phyloP scores from a whole-genome alignment of 2,113 vertebrate species.

The Ceyx melanurus region DNA sequence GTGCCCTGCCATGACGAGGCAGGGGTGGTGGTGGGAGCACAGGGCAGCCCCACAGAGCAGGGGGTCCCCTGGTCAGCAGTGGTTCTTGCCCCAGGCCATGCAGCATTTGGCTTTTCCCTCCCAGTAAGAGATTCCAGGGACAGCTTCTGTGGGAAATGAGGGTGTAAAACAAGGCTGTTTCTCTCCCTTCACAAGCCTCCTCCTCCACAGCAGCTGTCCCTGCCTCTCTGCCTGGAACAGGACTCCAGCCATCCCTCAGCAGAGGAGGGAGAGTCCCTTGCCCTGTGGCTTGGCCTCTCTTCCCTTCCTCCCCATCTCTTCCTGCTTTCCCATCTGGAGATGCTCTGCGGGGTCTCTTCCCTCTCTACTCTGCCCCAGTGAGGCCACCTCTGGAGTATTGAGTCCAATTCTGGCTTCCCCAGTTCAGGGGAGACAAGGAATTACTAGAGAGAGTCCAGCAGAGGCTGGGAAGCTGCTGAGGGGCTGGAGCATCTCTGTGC shows the following conservation, averaged over 20 bases:
- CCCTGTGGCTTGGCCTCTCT: not conserved
- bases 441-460: too few species aligned
- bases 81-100: not conserved
- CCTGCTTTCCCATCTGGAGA: not conserved
- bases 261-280: not conserved
- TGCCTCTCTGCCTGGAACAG: not conserved
- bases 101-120: not conserved
- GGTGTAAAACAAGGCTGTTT: not conserved
- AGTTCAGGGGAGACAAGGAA: too few species aligned
- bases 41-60: not conserved
- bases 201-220: constrained; percentile 43
- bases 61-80: not conserved
- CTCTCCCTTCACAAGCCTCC: not conserved
- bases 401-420: too few species aligned
- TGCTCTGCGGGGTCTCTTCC: accelerated
- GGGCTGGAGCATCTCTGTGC: too few species aligned
- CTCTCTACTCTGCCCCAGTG: too few species aligned
- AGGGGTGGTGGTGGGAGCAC: not conserved
- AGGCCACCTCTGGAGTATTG: too few species aligned
- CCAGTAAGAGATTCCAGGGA: not conserved
- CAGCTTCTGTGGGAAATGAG: constrained; percentile 1
- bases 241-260: not conserved
- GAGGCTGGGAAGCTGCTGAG: too few species aligned
- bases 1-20: accelerated
- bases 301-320: not conserved